phyloP scores from a whole-genome alignment of 2,113 vertebrate genomes.

The Chaetorhynchus papuensis region DNA sequence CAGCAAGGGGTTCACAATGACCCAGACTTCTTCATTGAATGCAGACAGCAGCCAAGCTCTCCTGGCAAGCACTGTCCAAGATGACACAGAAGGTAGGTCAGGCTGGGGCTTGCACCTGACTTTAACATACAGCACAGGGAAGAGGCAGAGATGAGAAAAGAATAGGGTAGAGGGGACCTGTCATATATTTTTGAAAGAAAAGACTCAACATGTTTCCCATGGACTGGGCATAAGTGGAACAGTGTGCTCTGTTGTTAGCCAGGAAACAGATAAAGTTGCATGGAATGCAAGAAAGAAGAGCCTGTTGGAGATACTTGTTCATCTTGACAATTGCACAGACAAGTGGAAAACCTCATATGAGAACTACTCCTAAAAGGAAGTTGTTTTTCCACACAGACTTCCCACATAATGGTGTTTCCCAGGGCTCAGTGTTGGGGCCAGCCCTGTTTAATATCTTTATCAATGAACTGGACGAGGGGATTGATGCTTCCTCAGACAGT shows the following conservation, averaged over 20 bases:
- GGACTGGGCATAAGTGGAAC: neutral
- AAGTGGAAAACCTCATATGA: neutral
- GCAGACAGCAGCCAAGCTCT: neutral
- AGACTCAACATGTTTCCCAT: neutral
- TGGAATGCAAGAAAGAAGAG: neutral
- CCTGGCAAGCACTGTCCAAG: neutral
- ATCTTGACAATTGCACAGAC: neutral
- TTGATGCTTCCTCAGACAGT: neutral
- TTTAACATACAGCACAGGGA: neutral
- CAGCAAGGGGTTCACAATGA: rapidly evolving
- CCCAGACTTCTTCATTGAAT: neutral
- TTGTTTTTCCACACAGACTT: neutral
- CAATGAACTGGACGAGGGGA: neutral
- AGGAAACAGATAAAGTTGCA: neutral
- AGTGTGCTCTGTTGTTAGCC: neutral
- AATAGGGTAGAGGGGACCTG: neutral
- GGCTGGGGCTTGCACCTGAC: neutral
- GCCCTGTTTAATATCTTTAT: neutral
- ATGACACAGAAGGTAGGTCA: neutral
- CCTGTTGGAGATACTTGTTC: neutral
- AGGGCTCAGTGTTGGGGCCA: neutral
- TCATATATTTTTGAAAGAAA: neutral
- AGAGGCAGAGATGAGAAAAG: neutral
- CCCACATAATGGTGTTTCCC: neutral
- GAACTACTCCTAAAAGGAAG: neutral